A percentile compares a stretch with the other conserved stretches of the same genome.
phyloP scores from a whole-genome alignment of 2,797 vertebrate genomes.

The Megaceryle alcyon region DNA sequence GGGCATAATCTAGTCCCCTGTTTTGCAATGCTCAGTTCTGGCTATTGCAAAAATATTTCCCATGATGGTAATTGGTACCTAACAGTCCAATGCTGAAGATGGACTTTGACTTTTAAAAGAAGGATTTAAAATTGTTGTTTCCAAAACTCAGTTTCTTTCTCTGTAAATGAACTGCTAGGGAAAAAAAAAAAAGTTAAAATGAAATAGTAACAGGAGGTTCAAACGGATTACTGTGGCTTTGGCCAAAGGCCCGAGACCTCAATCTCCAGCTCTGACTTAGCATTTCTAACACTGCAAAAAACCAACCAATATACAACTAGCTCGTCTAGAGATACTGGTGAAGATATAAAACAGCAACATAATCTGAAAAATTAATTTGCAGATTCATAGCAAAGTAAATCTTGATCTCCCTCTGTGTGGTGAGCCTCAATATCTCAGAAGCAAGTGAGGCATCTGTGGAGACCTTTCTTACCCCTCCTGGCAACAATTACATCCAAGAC shows the following conservation, averaged over 20 bases:
- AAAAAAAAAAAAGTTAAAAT: not conserved
- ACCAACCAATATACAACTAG: not conserved
- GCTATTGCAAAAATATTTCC: not conserved
- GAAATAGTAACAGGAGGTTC: not conserved
- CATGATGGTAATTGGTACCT: not conserved
- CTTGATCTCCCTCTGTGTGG: not conserved
- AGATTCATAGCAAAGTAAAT: not conserved
- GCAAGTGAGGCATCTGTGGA: not conserved
- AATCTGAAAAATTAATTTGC: not conserved
- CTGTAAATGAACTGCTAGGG: not conserved
- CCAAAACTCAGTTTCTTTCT: not conserved
- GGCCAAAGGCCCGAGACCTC: not conserved
- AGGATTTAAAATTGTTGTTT: not conserved
- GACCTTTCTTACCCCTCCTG: not conserved
- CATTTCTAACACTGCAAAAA: not conserved
- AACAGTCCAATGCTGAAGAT: not conserved
- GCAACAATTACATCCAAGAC: not conserved
- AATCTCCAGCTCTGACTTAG: not conserved
- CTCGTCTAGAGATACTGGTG: not conserved
- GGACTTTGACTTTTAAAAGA: not conserved
- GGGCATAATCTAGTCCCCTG: not conserved
- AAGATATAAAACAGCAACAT: not conserved
- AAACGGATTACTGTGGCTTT: not conserved
- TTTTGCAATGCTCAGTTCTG: not conserved
- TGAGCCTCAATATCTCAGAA: not conserved